Base-by-base conservation (phyloP, 2,888 invertebrate genomes). In the Acronicta psi region DNA sequence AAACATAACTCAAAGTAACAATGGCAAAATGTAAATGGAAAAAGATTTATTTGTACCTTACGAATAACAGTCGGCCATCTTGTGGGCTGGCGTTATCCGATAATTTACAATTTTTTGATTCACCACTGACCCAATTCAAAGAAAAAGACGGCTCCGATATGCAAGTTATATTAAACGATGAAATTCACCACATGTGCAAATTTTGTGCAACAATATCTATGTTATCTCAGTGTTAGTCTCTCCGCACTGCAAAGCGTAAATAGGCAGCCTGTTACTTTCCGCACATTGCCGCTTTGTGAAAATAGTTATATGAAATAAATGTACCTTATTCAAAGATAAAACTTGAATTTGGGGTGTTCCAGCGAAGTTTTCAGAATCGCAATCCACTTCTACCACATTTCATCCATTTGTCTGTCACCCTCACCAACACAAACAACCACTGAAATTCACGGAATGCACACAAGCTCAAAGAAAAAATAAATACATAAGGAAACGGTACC, bases 61-160 rank as follows among this genome's bases (percentile, higher is more conserved):
- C 92, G 89, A 93, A 92, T 89, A 93, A 91, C 90, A 91, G 93
- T 92, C 94, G 93, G 94, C 94, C 94, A 94, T 94, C 91, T 94
- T 94, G 94, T 92, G 87, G 93, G 90, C 92, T 93, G 80, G 93
- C 93, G 92, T 92, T 93, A 92, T 91, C 88, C 92, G 92, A 92
- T 86, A 89, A 84, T 82, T 84, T 87, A 84, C 77, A 80, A 85
- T 81, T 85, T 86, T 87, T 87, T 77, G 69, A 79, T 84, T 85
- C 85, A 83, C 85, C 85, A 77, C 73, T 79, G 81, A 85, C 82
- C 84, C 81, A 80, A 80, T 81, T 81, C 66, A 81, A 80, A 80
- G 66, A 80, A 82, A 79, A 73, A 76, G 54, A 80, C 59, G 68
- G 73, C 77, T 84, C 80, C 61, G 71, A 82, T 60, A 80, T 64